Evolutionary conservation across 1,140 invertebrate species (phyloP).

Genomic region (Leptopilina boulardi): DNA sequence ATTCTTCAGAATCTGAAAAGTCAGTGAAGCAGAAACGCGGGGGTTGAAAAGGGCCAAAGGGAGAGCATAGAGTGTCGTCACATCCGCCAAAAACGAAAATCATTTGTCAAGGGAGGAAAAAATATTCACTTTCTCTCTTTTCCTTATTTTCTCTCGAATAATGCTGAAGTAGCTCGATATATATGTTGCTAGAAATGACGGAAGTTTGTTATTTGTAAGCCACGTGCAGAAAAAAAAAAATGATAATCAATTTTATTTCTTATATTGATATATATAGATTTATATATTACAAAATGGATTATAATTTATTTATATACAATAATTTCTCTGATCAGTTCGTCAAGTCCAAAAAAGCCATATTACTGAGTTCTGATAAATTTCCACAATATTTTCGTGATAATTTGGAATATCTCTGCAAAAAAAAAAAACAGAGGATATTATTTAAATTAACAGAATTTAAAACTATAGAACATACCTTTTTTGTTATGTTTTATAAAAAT

Average conservation of each 20-base stretch:
- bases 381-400: too few relatives aligned
- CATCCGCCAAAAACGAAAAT: conserved; percentile 66
- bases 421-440: too few relatives aligned
- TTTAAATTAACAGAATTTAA: too few relatives aligned
- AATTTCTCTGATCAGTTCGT: too few relatives aligned
- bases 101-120: conserved; percentile 62
- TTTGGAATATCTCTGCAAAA: too few relatives aligned
- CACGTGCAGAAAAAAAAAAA: conserved; percentile 5
- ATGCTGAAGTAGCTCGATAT: conserved; percentile 44
- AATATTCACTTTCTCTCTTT: conserved; percentile 44
- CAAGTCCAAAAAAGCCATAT: too few relatives aligned
- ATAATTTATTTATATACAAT: too few relatives aligned
- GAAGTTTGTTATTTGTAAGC: conserved; percentile 60
- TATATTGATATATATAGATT: background rate
- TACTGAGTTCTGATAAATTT: too few relatives aligned
- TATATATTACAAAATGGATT: too few relatives aligned
- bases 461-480: background rate
- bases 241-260: background rate
- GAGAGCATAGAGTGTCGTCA: conserved; percentile 55
- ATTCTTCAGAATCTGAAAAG: conserved; percentile 71
- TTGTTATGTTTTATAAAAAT: background rate
- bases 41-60: conserved; percentile 41
- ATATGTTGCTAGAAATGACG: conserved; percentile 41
- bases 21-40: conserved; percentile 63
- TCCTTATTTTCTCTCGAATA: conserved; percentile 45